Base-by-base conservation (phyloP, 2,113 vertebrate species). In the Plecturocebus donacophilus region DNA sequence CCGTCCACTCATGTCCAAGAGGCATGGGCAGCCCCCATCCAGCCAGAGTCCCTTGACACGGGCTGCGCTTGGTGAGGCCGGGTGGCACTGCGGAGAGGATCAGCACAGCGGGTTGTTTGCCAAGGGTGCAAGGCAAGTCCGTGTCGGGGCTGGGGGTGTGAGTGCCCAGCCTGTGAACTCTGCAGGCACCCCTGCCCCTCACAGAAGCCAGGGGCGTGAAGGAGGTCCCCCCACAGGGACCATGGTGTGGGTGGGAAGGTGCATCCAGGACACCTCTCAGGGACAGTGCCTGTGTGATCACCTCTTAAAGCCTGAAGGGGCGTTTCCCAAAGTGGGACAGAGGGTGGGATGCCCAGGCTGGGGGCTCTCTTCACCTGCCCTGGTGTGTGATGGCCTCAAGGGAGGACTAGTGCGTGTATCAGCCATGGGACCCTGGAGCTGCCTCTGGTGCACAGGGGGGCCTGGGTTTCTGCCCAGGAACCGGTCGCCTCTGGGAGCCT, bases 191-290 rank as follows among this genome's bases (percentile, higher is more conserved):
- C 20, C 9, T 40, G 61, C 10, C 16, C 9, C 54, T 32, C 20
- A 0, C 19, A 30, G 40, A 27, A n/a, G 5, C 23, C 40, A n/a
- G 35, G 21, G 38, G 1, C 11, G 0, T 20, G 6, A 25, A 61
- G n/a, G 32, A 73, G 30, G 58, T 0, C n/a, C 83, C 45, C 25
- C 3, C 7, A 11, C 2, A 1, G 45, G 6, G 68, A 76, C 35
- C 47, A 10, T 27, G 10, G 13, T 21, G 9, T 8, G 4, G 27
- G 14, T 10, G 2, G 38, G 32, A 10, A 14, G 27, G 20, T 3
- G 3, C 30, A 1, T 19, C 42, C 8, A 1, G n/a, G n/a, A 4
- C 25, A 10, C 27, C 42, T 66, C 45, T 25, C 38, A 9, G 25
- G 25, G 54, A 54, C 10, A 5, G 4, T 20, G 23, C 61, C 49